phyloP scores from a whole-genome alignment of 2,888 invertebrate species.

The Eustalomyia histrio region DNA sequence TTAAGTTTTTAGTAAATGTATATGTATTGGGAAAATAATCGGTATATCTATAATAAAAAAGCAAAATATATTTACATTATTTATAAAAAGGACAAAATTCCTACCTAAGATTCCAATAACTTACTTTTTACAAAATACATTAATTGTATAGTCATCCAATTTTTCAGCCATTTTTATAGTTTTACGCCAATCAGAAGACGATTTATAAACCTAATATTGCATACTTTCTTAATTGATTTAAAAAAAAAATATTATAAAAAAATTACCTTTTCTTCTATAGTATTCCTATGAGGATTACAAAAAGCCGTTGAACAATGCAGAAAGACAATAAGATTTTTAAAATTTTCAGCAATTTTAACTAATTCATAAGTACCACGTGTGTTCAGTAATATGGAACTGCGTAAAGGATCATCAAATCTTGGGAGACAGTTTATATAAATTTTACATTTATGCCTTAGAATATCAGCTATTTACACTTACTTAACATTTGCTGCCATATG shows the following conservation, averaged over 20 bases:
- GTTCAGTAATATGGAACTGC: constrained; percentile 83
- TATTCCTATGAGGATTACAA: constrained; percentile 87
- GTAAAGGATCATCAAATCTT: constrained; percentile 89
- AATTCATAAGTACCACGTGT: constrained; percentile 84
- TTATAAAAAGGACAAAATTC: not conserved
- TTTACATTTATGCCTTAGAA: too few species aligned
- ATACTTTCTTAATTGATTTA: too few species aligned
- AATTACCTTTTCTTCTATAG: constrained; percentile 85
- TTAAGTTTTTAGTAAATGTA: constrained; percentile 91
- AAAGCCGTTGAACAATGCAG: constrained; percentile 94
- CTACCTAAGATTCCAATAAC: not conserved
- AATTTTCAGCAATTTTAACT: constrained; percentile 82
- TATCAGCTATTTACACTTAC: constrained; percentile 71
- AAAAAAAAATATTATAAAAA: too few species aligned
- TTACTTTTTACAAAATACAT: constrained; percentile 55
- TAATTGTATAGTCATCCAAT: constrained; percentile 79
- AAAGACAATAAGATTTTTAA: constrained; percentile 82
- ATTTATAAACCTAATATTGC: constrained; percentile 71
- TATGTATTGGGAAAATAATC: constrained; percentile 90
- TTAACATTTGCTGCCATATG: constrained; percentile 90
- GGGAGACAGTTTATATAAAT: too few species aligned
- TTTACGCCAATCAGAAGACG: constrained; percentile 85
- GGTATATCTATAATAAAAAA: constrained; percentile 79
- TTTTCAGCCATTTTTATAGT: constrained; percentile 84
- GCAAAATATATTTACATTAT: not conserved